Percentiles rank a stretch among this genome's conserved stretches.
phyloP scores from a whole-genome alignment of 2,113 vertebrate genomes.

The Taurulus bubalis region DNA sequence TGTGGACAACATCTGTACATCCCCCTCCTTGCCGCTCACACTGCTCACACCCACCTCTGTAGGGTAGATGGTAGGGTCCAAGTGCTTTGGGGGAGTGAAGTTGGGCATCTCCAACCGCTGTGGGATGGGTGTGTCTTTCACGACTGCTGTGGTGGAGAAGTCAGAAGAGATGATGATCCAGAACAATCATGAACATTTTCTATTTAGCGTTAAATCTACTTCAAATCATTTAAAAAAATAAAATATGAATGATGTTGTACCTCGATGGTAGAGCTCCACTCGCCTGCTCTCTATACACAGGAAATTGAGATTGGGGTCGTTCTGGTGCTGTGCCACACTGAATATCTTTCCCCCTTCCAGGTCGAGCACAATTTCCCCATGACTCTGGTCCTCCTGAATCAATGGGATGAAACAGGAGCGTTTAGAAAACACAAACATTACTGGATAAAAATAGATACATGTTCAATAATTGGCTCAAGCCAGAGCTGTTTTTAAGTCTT shows the following conservation, averaged over 20 bases:
- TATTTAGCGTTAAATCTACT: neutral
- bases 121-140: constrained; percentile 84
- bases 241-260: constrained; percentile 63
- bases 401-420: neutral
- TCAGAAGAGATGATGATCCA: neutral
- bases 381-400: constrained; percentile 83
- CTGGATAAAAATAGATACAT: neutral
- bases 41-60: constrained; percentile 89
- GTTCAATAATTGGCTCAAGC: neutral
- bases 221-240: neutral
- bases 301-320: constrained; percentile 89
- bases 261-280: constrained; percentile 89
- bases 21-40: constrained; percentile 79
- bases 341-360: constrained; percentile 90
- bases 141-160: constrained; percentile 75
- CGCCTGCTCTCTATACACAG: constrained; percentile 89
- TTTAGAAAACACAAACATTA: neutral
- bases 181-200: neutral
- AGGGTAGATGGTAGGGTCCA: constrained; percentile 90
- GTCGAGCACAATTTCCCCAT: constrained; percentile 90
- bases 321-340: constrained; percentile 89
- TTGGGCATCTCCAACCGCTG: constrained; percentile 85
- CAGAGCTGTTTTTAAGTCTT: neutral
- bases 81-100: constrained; percentile 83
- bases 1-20: constrained; percentile 88